Base-by-base conservation (phyloP, 2,888 invertebrate species). In the Pyrocoelia pectoralis region DNA sequence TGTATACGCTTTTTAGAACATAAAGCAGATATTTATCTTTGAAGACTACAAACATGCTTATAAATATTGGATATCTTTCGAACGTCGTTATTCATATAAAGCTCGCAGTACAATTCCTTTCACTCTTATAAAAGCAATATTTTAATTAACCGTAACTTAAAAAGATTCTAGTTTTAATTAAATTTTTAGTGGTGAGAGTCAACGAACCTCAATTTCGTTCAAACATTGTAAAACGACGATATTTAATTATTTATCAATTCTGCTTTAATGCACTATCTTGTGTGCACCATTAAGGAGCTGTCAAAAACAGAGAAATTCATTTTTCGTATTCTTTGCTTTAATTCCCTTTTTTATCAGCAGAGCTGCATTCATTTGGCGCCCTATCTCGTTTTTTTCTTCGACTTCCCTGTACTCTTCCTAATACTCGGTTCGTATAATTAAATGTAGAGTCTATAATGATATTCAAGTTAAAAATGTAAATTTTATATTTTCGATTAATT, bases 301-400 rank as follows among this genome's bases (percentile, higher is more conserved):
- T 82, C 82, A 82, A 80, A 81, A 81, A 81, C 82, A 82, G 81
- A 81, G 79, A 80, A 82, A 81, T 81, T 81, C 81, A 81, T 82
- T 82, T 82, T 81, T 82, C 66, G 77, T 67, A 64, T 68, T 65
- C 69, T 74, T 81, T 80, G 64, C 81, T 81, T 80, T 82, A 82
- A 81, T 82, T 81, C 80, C 80, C 77, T 81, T 81, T 72, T 81
- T 82, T 82, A 81, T 82, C 82, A 82, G 81, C 80, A 78, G 77
- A 79, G 77, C 77, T 78, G 81, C 81, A 82, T 82, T 82, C 82
- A 81, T 80, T 80, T 77, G 78, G 74, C 71, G 73, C 72, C 74
- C 75, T 71, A 70, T 68, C 70, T 70, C 56, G 60, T 54, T 68
- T 59, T 64, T 60, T 57, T 24, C 24, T 24, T 60, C 62, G 41